These are phyloP conservation scores for Acanthopagrus latus DNA, from an alignment of 2,797 vertebrate genomes.

Conservation along the genomic window DNA sequence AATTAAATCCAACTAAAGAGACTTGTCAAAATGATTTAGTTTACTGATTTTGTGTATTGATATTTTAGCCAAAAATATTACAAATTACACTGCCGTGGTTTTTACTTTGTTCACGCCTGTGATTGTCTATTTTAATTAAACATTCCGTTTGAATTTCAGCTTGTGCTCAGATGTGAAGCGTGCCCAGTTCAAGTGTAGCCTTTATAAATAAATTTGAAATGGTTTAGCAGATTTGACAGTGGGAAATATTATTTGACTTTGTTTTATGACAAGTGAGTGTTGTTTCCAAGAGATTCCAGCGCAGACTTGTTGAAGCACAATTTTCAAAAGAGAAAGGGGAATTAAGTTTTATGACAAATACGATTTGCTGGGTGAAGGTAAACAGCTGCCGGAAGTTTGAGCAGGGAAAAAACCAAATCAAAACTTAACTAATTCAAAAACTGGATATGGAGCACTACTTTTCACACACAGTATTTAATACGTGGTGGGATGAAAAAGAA, in stretches of 20 bases:
- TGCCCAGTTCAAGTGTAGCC: constrained; percentile 65
- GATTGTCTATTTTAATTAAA: constrained; percentile 67
- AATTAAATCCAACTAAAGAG: constrained; percentile 59
- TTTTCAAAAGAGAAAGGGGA: constrained; percentile 29
- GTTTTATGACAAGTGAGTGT: constrained; percentile 53
- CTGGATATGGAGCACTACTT: not conserved
- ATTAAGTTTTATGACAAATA: constrained; percentile 27
- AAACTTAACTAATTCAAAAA: constrained; percentile 9
- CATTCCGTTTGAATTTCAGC: constrained; percentile 53
- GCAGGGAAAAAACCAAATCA: constrained; percentile 25
- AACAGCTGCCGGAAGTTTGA: constrained; percentile 4
- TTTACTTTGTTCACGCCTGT: constrained; percentile 55
- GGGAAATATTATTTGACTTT: constrained; percentile 43
- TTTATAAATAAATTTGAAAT: constrained; percentile 56
- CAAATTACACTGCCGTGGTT: constrained; percentile 35
- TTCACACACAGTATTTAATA: constrained; percentile 2
- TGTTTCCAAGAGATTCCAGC: constrained; percentile 30
- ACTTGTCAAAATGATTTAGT: constrained; percentile 58
- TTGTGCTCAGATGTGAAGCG: constrained; percentile 51
- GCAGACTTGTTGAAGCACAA: constrained; percentile 28
- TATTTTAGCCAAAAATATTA: constrained; percentile 55
- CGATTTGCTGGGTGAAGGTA: constrained; percentile 24
- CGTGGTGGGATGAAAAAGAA: not conserved
- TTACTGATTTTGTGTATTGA: constrained; percentile 34
- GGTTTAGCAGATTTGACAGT: constrained; percentile 59